Base-by-base conservation (phyloP, 1,140 invertebrate genomes). In the Nixonia krombeini region DNA sequence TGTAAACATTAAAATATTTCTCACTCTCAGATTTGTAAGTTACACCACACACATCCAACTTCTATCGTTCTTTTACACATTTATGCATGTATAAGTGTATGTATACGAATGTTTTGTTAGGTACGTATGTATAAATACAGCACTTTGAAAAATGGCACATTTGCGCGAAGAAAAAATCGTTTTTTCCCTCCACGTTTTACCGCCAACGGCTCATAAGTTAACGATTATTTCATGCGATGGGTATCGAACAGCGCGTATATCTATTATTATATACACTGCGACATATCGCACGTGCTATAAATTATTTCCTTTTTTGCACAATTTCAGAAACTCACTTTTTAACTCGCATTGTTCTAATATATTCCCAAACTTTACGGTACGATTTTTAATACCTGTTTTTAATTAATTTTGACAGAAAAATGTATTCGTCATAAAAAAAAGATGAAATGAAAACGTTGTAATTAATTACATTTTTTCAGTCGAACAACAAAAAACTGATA, bases 71-170 rank as follows among this genome's bases (percentile, higher is more conserved):
- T 18, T n/a, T 23, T n/a, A 35, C 21, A 47, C 28, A 47, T 35
- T 47, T 18, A 46, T 46, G 26, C 10, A 17, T 23, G 16, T 18
- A n/a, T 33, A 21, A 17, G 26, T 46, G 10, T 29, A 13, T 46
- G 10, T 29, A 18, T 28, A 28, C 5, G 44, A 31, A 31, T 28
- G 35, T 18, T 49, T 28, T 38, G 23, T 58, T 49, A 58, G 42
- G 33, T 40, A 49, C 56, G 10, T 40, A 33, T 13, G 45, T 42
- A 35, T 58, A 58, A 58, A 58, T 58, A 50, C 40, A 58, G 44
- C 33, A 56, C 52, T 47, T 58, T 15, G 44, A 63, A 50, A 50
- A 55, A 50, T 52, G 59, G 51, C 59, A 63, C 45, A 49, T 44
- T 55, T 55, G 38, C 37, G 28, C 21, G 21, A 55, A 23, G 16